Evolutionary conservation across 2,797 vertebrate genomes (phyloP).

Genomic region (Phylloscopus collybita): DNA sequence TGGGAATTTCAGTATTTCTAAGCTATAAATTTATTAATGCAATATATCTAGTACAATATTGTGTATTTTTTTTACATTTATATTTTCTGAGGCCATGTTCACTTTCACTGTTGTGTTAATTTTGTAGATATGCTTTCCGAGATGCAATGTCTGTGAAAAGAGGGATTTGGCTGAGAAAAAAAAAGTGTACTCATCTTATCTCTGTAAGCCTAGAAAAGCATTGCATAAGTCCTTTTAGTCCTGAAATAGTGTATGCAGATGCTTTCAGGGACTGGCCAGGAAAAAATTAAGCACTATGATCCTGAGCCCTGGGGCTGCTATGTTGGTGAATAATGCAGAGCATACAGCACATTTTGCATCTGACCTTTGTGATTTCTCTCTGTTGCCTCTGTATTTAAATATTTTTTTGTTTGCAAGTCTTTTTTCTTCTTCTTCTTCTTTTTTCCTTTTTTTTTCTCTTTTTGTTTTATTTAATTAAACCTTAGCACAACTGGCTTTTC

Average conservation of each 20-base stretch:
- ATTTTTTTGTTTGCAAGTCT: neutral
- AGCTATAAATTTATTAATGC: neutral
- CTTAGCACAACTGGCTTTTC: neutral
- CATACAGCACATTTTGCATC: neutral
- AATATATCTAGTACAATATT: neutral
- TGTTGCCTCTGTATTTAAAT: neutral
- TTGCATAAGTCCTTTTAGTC: neutral
- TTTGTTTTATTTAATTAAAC: neutral
- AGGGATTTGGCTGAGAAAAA: neutral
- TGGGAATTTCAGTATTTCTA: neutral
- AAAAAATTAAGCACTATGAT: neutral
- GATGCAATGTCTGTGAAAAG: neutral
- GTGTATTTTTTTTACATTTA: neutral
- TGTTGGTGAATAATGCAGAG: conserved; percentile 1
- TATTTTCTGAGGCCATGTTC: neutral
- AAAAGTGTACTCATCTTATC: neutral
- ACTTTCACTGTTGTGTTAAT: neutral
- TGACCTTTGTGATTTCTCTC: conserved; percentile 10
- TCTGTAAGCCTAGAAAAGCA: neutral
- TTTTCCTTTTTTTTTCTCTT: neutral
- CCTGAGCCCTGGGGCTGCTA: neutral
- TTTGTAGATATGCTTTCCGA: neutral
- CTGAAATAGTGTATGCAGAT: neutral
- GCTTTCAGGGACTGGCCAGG: neutral
- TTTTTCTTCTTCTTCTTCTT: neutral